Percentiles rank a stretch among this genome's conserved stretches.
These are phyloP conservation scores for Nipponacmea schrenckii DNA, from an alignment of 2,888 invertebrate genomes.

Conservation along the genomic window DNA sequence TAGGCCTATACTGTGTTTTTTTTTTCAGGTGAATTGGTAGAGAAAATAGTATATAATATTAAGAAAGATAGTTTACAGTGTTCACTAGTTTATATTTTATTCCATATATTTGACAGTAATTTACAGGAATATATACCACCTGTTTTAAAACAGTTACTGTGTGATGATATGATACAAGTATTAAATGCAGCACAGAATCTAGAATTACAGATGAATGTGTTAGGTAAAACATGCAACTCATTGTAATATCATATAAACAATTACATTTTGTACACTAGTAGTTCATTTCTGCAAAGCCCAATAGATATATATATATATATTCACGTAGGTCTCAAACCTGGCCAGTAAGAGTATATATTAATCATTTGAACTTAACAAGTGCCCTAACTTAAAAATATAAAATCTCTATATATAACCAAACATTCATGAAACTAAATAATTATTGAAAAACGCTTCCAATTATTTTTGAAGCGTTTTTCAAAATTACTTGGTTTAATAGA, in stretches of 20 bases:
- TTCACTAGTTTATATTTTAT: neutral
- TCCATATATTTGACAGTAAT: neutral
- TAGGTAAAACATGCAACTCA: neutral
- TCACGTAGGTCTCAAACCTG: no score
- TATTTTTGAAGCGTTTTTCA: no score
- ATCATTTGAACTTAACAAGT: no score
- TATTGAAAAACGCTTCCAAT: no score
- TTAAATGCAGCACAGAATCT: neutral
- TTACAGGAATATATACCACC: neutral
- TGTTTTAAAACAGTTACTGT: neutral
- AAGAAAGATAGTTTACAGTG: neutral
- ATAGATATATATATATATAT: no score
- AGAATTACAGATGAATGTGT: slow-evolving; percentile 3
- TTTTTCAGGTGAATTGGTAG: neutral
- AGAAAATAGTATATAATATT: neutral
- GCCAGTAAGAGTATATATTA: no score
- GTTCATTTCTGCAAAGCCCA: no score
- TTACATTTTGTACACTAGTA: neutral
- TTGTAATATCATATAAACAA: no score
- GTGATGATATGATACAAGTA: neutral
- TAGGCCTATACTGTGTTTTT: neutral
- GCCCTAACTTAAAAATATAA: no score
- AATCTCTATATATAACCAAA: no score
- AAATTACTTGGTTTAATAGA: no score
- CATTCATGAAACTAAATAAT: no score